phyloP scores from a whole-genome alignment of 2,888 invertebrate genomes.

The Malthinus seriepunctatus region DNA sequence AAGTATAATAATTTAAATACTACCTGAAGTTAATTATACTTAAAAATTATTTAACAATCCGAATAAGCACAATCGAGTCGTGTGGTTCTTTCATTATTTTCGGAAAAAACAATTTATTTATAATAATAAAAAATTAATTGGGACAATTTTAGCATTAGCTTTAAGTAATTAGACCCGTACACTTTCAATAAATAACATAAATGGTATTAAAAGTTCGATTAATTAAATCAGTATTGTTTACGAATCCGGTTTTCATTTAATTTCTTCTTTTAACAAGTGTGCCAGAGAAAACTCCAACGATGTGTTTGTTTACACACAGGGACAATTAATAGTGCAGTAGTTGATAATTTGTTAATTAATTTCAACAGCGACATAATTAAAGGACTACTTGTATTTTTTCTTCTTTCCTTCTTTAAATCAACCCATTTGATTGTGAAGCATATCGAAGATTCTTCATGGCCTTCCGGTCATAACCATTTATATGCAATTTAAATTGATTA shows the following conservation, averaged over 20 bases:
- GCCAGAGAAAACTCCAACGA: slow-evolving; percentile 3
- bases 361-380: neutral
- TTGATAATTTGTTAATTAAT: neutral
- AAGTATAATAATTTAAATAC: too few relatives aligned
- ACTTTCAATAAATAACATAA: too few relatives aligned
- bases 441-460: neutral
- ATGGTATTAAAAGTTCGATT: neutral
- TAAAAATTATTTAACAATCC: too few relatives aligned
- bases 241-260: neutral
- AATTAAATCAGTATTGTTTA: slow-evolving; percentile 1
- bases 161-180: too few relatives aligned
- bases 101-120: too few relatives aligned
- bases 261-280: neutral
- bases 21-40: too few relatives aligned
- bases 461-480: neutral
- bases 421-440: neutral
- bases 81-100: too few relatives aligned
- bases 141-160: too few relatives aligned
- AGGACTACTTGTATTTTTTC: too few relatives aligned
- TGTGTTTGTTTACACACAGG: slow-evolving; percentile 2
- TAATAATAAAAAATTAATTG: too few relatives aligned
- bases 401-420: neutral
- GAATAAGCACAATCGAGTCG: too few relatives aligned
- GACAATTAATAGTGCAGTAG: neutral
- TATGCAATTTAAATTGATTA: slow-evolving; percentile 2